These are phyloP conservation scores for Centropristis striata DNA, from an alignment of 2,113 vertebrate genomes.

Conservation along the genomic window DNA sequence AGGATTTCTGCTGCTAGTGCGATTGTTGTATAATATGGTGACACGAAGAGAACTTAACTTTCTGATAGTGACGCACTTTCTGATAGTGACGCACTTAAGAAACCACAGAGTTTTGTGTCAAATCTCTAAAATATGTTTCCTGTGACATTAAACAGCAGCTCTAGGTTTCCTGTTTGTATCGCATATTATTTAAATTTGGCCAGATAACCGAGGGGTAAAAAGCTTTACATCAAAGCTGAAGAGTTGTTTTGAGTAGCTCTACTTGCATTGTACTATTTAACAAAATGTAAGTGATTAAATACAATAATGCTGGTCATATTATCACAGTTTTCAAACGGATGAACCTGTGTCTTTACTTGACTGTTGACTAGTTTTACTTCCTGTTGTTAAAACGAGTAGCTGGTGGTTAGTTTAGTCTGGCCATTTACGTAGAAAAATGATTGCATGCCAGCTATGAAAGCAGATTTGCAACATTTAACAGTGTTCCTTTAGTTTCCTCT, in stretches of 20 bases:
- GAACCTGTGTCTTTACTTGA: neutral
- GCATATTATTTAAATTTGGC: neutral
- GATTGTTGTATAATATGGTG: neutral
- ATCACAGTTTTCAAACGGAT: neutral
- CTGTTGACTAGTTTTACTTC: too few relatives aligned
- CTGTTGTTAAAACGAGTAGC: neutral
- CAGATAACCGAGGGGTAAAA: too few relatives aligned
- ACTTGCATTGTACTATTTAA: neutral
- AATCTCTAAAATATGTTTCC: neutral
- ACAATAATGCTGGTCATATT: neutral
- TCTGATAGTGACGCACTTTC: neutral
- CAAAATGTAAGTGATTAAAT: neutral
- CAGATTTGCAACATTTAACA: neutral
- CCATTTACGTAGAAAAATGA: neutral
- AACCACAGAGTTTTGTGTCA: neutral
- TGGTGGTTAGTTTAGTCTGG: neutral
- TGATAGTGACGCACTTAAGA: too few relatives aligned
- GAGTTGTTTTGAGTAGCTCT: too few relatives aligned
- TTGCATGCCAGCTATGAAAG: neutral
- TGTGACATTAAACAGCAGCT: neutral
- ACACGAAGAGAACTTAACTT: neutral
- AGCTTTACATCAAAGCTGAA: neutral
- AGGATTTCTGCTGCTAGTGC: neutral
- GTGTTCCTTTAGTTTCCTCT: slow-evolving; percentile 2
- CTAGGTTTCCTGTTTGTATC: neutral